Percentiles rank a stretch among this genome's conserved stretches.
phyloP scores from a whole-genome alignment of 2,888 invertebrate species.

The Suillia variegata region DNA sequence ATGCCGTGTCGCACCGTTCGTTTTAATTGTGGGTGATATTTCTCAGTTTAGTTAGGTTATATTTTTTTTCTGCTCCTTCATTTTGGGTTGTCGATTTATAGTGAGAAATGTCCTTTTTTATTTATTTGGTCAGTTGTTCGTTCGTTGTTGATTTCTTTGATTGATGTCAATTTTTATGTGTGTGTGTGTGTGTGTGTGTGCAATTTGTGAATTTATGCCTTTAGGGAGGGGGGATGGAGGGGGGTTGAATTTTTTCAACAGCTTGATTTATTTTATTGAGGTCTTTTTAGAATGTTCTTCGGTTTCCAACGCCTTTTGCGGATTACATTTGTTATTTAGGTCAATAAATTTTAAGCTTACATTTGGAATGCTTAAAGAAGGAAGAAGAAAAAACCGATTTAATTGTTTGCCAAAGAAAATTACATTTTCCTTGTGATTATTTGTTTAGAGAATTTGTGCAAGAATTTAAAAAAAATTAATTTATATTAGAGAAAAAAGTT shows the following conservation, averaged over 20 bases:
- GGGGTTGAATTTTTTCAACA: too few relatives aligned
- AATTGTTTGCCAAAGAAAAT: too few relatives aligned
- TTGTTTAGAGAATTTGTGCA: too few relatives aligned
- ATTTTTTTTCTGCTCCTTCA: conserved; percentile 26
- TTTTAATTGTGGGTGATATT: conserved; percentile 39
- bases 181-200: conserved; percentile 13
- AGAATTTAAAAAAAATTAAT: too few relatives aligned
- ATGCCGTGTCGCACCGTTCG: conserved; percentile 23
- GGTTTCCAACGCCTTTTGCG: not conserved
- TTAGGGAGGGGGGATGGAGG: not conserved
- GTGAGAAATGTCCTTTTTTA: conserved; percentile 9
- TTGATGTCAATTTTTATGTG: too few relatives aligned
- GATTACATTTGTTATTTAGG: not conserved
- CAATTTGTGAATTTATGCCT: conserved; percentile 28
- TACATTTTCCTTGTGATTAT: too few relatives aligned
- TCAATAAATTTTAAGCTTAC: too few relatives aligned
- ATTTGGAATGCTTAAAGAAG: too few relatives aligned
- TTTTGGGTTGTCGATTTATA: conserved; percentile 12
- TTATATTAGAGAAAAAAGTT: too few relatives aligned
- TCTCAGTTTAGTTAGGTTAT: not conserved
- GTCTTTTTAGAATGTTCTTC: not conserved
- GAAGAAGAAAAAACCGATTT: too few relatives aligned
- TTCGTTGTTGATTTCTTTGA: not conserved
- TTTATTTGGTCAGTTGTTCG: conserved; percentile 19
- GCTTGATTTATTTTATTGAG: too few relatives aligned